Conservation (phyloP, 2,113 vertebrate genomes). For the Prionailurus bengalensis region DNA sequence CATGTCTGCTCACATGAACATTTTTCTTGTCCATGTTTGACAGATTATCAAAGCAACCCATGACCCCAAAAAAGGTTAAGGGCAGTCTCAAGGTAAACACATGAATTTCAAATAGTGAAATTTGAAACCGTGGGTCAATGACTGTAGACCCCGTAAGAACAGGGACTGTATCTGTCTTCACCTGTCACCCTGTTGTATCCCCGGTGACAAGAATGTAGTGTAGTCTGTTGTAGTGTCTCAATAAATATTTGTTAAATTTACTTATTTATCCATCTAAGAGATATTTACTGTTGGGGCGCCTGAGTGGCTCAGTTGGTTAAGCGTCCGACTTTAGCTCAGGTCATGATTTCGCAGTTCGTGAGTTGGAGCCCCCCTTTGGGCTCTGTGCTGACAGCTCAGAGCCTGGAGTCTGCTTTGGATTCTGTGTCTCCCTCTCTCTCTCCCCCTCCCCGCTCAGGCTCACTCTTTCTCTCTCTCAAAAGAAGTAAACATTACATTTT, state of each 20-base stretch:
- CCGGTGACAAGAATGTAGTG: not conserved
- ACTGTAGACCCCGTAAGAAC: not conserved
- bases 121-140: not conserved
- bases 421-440: too few species aligned
- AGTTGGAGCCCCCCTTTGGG: too few species aligned
- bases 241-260: slow-evolving; percentile 32
- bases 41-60: slow-evolving; percentile 8
- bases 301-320: too few species aligned
- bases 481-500: too few species aligned
- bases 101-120: not conserved
- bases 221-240: not conserved
- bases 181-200: not conserved
- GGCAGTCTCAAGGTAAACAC: slow-evolving; percentile 38
- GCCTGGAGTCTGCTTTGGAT: too few species aligned
- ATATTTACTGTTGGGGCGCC: not conserved
- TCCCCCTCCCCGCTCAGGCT: too few species aligned
- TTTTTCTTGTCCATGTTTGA: not conserved
- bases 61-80: not conserved
- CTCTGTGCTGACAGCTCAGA: too few species aligned
- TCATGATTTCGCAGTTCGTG: too few species aligned
- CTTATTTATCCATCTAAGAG: not conserved
- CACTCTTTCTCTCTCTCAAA: too few species aligned
- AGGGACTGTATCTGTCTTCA: not conserved
- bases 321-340: too few species aligned
- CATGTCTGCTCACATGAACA: not conserved